phyloP scores from a whole-genome alignment of 2,888 invertebrate genomes.

The Sesamia inferens region DNA sequence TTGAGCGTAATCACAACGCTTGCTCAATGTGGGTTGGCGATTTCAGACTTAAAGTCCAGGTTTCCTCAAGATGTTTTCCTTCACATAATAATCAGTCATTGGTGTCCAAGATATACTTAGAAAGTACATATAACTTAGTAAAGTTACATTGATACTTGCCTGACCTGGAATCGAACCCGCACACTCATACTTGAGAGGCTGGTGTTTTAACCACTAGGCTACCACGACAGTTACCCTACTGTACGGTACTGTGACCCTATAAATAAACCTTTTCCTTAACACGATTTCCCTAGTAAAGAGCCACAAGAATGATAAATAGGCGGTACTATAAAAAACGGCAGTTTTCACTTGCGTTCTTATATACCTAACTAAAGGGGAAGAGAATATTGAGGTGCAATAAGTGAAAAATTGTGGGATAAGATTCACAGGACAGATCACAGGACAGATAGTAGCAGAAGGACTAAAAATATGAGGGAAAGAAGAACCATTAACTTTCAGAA shows the following conservation, averaged over 20 bases:
- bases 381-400: conserved; percentile 42
- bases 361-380: conserved; percentile 26
- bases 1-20: too few relatives aligned
- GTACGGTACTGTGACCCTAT: neutral
- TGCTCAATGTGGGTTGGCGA: too few relatives aligned
- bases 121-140: too few relatives aligned
- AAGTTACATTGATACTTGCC: too few relatives aligned
- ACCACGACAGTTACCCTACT: too few relatives aligned
- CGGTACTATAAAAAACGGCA: conserved; percentile 12
- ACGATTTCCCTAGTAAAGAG: neutral
- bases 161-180: too few relatives aligned
- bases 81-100: too few relatives aligned
- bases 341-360: conserved; percentile 32
- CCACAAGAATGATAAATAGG: conserved; percentile 7
- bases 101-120: too few relatives aligned
- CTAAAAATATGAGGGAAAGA: neutral
- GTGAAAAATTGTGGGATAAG: conserved; percentile 43
- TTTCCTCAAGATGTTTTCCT: too few relatives aligned
- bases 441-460: neutral
- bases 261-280: neutral
- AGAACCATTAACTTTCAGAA: neutral
- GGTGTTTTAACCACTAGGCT: too few relatives aligned
- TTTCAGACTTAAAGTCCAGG: too few relatives aligned
- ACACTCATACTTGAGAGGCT: too few relatives aligned
- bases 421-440: accelerated